A percentile compares a stretch with the other conserved stretches of the same genome.
These are phyloP conservation scores for Xiphophorus couchianus DNA, from an alignment of 2,113 vertebrate species.

Conservation along the genomic window DNA sequence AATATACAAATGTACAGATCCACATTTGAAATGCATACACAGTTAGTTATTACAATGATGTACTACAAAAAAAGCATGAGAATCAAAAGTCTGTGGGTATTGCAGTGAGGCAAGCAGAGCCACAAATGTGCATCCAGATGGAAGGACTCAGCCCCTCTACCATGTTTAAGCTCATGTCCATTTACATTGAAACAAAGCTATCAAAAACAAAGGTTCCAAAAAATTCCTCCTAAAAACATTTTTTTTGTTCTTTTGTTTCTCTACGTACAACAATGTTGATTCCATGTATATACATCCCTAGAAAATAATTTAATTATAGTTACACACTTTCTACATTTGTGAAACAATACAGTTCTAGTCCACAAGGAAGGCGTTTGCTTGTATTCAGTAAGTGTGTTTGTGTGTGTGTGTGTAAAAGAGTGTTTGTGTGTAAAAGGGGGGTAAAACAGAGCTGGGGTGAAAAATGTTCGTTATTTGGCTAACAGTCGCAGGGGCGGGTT, in stretches of 20 bases:
- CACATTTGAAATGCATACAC: slow-evolving; percentile 95
- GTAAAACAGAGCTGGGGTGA: slow-evolving; percentile 49
- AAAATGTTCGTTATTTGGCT: slow-evolving; percentile 83
- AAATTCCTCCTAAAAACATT: slow-evolving; percentile 89
- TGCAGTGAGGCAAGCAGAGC: slow-evolving; percentile 84
- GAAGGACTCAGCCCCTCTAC: slow-evolving; percentile 58
- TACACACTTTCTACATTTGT: slow-evolving; percentile 93
- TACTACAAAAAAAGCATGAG: slow-evolving; percentile 88
- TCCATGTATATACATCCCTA: slow-evolving; percentile 94
- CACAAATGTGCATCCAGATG: slow-evolving; percentile 62
- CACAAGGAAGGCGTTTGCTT: slow-evolving; percentile 55
- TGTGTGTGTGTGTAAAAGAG: slow-evolving; percentile 1
- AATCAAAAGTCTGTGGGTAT: slow-evolving; percentile 87
- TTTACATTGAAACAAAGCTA: slow-evolving; percentile 87
- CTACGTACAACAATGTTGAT: slow-evolving; percentile 87
- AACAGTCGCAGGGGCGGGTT: slow-evolving; percentile 85
- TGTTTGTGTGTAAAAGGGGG: slow-evolving; percentile 14
- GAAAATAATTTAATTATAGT: slow-evolving; percentile 95
- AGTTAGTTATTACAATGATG: slow-evolving; percentile 91
- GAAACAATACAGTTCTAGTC: slow-evolving; percentile 79
- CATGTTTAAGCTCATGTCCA: slow-evolving; percentile 82
- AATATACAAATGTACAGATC: slow-evolving; percentile 93
- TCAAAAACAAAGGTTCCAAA: slow-evolving; percentile 91
- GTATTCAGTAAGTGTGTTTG: slow-evolving; percentile 24
- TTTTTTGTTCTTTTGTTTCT: slow-evolving; percentile 81